Conservation (phyloP, 2,797 vertebrate species). For the Sitta carolinensis region DNA sequence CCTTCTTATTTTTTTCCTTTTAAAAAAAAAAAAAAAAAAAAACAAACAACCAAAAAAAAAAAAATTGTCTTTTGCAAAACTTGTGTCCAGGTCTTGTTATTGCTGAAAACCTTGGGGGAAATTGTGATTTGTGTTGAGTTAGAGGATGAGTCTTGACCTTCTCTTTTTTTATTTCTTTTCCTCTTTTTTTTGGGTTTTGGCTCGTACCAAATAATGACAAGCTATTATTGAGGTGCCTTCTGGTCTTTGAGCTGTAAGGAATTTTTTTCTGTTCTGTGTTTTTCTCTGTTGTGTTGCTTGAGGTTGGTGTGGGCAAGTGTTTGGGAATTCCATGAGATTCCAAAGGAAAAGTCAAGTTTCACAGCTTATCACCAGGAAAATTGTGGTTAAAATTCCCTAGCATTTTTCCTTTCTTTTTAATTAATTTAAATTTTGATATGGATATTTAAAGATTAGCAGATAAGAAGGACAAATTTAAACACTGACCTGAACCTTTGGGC, state of each 20-base stretch:
- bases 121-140: background rate
- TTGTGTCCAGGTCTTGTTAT: background rate
- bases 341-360: background rate
- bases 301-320: background rate
- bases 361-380: background rate
- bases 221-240: background rate
- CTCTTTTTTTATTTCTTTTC: background rate
- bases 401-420: background rate
- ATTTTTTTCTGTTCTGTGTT: background rate
- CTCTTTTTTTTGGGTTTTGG: background rate
- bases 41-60: background rate
- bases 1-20: background rate
- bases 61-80: background rate
- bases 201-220: background rate
- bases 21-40: no score
- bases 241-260: background rate
- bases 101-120: background rate
- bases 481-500: background rate
- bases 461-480: background rate
- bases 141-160: background rate
- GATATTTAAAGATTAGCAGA: background rate
- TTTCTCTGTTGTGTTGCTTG: rapidly evolving
- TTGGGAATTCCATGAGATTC: background rate
- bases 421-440: background rate
- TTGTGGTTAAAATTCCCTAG: background rate